These are phyloP conservation scores for Aythya baeri DNA, from an alignment of 2,113 vertebrate species.

Conservation along the genomic window DNA sequence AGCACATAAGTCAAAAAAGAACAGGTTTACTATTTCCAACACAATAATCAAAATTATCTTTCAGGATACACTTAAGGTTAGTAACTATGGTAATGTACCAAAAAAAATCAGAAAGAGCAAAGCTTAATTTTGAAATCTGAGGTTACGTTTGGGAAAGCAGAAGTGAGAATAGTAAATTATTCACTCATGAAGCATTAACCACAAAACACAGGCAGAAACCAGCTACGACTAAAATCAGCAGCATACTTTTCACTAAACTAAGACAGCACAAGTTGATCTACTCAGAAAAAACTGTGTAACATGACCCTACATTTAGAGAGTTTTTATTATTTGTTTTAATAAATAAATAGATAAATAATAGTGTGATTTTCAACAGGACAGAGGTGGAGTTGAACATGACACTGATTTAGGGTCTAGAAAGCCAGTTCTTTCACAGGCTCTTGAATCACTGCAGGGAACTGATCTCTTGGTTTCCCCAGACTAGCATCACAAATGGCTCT, in stretches of 20 bases:
- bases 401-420: background rate
- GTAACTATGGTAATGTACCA: background rate
- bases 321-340: background rate
- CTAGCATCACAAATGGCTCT: background rate
- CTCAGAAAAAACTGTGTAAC: background rate
- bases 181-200: constrained; percentile 6
- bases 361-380: background rate
- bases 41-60: constrained; percentile 28
- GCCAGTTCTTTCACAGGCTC: background rate
- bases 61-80: constrained; percentile 11
- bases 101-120: constrained; percentile 37
- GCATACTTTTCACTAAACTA: background rate
- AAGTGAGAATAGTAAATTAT: constrained; percentile 1
- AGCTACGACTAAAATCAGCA: background rate
- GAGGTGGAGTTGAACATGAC: background rate
- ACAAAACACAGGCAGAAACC: background rate
- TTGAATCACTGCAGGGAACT: background rate
- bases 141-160: constrained; percentile 55
- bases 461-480: background rate
- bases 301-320: accelerated
- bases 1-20: background rate
- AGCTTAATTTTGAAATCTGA: constrained; percentile 40
- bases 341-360: background rate
- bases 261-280: background rate
- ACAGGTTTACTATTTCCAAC: constrained; percentile 48